Conservation (phyloP, 2,113 vertebrate genomes). For the Pachyramphus minor region DNA sequence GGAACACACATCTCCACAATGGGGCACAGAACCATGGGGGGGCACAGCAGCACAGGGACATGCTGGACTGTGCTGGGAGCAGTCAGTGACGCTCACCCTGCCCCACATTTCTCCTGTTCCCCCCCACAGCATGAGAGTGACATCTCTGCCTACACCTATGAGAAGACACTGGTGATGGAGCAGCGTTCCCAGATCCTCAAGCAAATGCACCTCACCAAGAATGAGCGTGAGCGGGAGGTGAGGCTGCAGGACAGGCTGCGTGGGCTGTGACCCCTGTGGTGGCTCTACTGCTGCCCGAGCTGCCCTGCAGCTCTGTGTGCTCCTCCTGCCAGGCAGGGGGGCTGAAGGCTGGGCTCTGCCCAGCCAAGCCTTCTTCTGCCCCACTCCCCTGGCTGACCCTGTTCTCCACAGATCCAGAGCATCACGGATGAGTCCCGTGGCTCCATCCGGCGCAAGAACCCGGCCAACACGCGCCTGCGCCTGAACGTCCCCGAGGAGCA, state of each 20-base stretch:
- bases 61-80: background rate
- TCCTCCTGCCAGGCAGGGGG: background rate
- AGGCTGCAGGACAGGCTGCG: background rate
- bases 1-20: too few relatives aligned
- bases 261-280: background rate
- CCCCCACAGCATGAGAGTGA: slow-evolving; percentile 89
- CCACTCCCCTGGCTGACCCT: background rate
- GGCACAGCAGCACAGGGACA: background rate
- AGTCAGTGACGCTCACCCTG: background rate
- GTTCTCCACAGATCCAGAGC: slow-evolving; percentile 86
- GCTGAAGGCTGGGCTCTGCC: background rate
- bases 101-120: background rate
- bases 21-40: background rate
- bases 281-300: fast-evolving
- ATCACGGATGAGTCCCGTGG: slow-evolving; percentile 95
- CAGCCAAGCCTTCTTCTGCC: background rate
- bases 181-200: slow-evolving; percentile 98
- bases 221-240: slow-evolving; percentile 94
- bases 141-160: slow-evolving; percentile 98
- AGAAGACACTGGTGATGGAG: slow-evolving; percentile 98
- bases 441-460: slow-evolving; percentile 95
- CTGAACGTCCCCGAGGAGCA: slow-evolving; percentile 88
- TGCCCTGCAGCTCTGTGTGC: background rate
- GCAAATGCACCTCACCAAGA: slow-evolving; percentile 98
- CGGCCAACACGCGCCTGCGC: slow-evolving; percentile 84